Evolutionary conservation across 1,140 invertebrate species (phyloP), one percentile per base, ranked within the genome.

Genomic region (Zophobas morio): DNA sequence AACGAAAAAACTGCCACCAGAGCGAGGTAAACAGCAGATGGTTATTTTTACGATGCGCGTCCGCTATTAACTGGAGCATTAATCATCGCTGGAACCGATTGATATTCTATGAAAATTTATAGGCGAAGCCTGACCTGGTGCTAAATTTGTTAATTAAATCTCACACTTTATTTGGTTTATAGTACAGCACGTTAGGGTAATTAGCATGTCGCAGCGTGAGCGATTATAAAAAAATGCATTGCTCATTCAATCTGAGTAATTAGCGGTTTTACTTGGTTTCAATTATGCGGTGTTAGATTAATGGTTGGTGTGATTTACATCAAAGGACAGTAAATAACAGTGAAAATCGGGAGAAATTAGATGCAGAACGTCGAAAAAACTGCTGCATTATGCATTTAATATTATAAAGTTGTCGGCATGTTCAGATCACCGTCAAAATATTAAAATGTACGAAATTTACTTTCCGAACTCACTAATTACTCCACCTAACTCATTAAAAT

Each of bases 11-110:
- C 20, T 42, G 49, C 20, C 49, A 20, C 20, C 49, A 20, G 20
- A 32, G 39, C 6, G n/a, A 66, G 39, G 39, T 66, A 66, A 40
- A 66, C 60, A 66, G 37, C 60, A 66, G 60, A 66, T 66, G 60
- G 60, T 42, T 42, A 66, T 42, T 42, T 66, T 66, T 66, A 66
- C 20, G 8, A 39, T 40, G 6, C 39, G 37, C n/a, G 37, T 66
- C 37, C n/a, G 32, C 37, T 39, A 66, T 40, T n/a, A 40, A 66
- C 39, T 66, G 3, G 49, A 20, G 3, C 3, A 20, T 51, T 20
- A 63, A 63, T 66, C 42, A 60, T 8, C 35, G 35, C 49, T 51
- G 8, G 49, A 51, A 20, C 33, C 49, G 49, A 51, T 51, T 51
- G 49, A 51, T 51, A 51, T 51, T 20, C 49, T 32, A 6, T 51